Evolutionary conservation across 2,797 vertebrate genomes (phyloP).

Genomic region (Myotis myotis): DNA sequence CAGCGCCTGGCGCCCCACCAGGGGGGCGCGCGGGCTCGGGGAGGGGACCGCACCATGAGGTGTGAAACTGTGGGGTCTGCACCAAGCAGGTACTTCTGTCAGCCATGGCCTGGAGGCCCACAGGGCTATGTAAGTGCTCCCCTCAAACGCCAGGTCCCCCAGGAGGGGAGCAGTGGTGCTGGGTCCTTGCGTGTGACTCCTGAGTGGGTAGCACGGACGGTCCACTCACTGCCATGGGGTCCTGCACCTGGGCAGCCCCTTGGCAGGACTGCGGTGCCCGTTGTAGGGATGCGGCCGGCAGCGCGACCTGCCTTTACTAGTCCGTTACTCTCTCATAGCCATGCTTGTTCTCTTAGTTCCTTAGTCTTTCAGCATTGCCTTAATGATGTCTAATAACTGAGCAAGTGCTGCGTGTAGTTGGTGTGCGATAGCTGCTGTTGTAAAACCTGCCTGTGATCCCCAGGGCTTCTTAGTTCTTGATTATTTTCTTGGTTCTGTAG

Average conservation of each 20-base stretch:
- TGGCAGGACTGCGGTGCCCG: background rate
- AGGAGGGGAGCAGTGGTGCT: background rate
- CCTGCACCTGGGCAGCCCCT: background rate
- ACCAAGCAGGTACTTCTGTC: background rate
- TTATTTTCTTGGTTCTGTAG: background rate
- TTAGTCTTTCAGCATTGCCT: background rate
- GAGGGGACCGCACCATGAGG: background rate
- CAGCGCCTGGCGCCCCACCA: background rate
- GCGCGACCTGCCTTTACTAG: background rate
- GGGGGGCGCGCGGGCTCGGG: background rate
- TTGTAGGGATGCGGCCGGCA: background rate
- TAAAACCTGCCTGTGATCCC: background rate
- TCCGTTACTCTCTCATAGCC: background rate
- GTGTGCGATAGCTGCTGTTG: background rate
- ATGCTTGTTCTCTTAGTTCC: background rate
- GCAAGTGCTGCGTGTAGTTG: background rate
- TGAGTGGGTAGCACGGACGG: background rate
- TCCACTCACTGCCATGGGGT: background rate
- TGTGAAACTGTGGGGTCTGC: background rate
- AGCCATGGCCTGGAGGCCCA: background rate
- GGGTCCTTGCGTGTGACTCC: background rate
- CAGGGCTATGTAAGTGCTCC: background rate
- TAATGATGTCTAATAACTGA: background rate
- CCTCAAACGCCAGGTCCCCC: background rate
- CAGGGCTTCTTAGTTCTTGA: background rate